phyloP scores from a whole-genome alignment of 2,113 vertebrate species.

The Lepidiolamprologus cunningtoni region DNA sequence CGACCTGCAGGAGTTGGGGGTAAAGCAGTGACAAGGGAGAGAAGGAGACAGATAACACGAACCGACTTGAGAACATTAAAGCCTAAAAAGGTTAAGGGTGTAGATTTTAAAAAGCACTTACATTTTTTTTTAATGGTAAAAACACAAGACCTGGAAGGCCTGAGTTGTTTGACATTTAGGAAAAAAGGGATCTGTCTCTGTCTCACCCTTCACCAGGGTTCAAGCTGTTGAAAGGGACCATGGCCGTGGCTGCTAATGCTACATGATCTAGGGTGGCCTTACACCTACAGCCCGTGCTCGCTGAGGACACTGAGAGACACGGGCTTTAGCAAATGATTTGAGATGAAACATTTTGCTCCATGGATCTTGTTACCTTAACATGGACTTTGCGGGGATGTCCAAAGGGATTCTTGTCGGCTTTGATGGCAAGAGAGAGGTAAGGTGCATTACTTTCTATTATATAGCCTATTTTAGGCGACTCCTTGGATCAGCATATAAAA shows the following conservation, averaged over 20 bases:
- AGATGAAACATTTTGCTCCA: slow-evolving; percentile 44
- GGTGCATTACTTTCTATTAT: background rate
- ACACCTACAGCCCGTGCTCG: slow-evolving; percentile 37
- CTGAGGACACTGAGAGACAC: slow-evolving; percentile 31
- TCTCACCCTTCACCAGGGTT: background rate
- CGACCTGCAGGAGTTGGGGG: slow-evolving; percentile 26
- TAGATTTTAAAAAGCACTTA: background rate
- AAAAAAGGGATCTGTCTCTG: background rate
- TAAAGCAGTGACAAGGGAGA: background rate
- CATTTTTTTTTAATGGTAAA: background rate
- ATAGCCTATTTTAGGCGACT: background rate
- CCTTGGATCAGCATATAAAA: background rate
- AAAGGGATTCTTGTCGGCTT: slow-evolving; percentile 30
- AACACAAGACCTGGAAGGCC: background rate
- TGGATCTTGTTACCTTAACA: slow-evolving; percentile 52
- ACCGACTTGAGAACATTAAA: background rate
- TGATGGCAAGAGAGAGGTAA: slow-evolving; percentile 33
- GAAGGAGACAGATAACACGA: slow-evolving; percentile 2
- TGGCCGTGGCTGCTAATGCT: slow-evolving; percentile 54
- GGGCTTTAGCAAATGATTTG: slow-evolving; percentile 28
- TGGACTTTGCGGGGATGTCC: slow-evolving; percentile 51
- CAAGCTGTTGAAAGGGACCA: slow-evolving; percentile 28
- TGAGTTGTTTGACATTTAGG: slow-evolving; percentile 26
- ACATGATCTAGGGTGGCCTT: slow-evolving; percentile 64
- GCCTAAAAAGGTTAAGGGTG: background rate